Conservation (phyloP, 2,888 invertebrate genomes). For the Psylliodes chrysocephalus region DNA sequence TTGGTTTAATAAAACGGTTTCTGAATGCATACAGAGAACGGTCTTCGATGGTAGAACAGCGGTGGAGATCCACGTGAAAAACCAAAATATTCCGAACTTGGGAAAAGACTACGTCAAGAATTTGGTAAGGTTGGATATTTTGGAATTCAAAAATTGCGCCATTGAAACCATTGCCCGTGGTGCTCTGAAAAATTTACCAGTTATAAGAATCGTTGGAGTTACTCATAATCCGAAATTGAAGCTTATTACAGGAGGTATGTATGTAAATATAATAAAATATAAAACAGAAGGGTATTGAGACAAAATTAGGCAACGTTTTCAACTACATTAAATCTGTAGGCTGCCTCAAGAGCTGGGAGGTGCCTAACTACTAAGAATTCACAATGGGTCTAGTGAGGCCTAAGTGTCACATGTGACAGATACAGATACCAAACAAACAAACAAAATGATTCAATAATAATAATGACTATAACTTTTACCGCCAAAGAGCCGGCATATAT, state of each 20-base stretch:
- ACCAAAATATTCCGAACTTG: not conserved
- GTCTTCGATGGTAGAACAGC: not conserved
- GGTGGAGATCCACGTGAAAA: not conserved
- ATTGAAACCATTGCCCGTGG: not conserved
- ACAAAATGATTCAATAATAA: too few species aligned
- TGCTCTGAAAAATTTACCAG: not conserved
- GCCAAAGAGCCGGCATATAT: too few species aligned
- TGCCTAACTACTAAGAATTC: too few species aligned
- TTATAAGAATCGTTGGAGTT: not conserved
- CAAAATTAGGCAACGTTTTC: too few species aligned
- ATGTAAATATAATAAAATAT: too few species aligned
- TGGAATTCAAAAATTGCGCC: not conserved
- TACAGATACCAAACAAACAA: too few species aligned
- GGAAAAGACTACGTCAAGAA: not conserved
- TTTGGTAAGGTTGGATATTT: not conserved
- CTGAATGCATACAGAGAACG: not conserved
- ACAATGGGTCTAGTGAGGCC: too few species aligned
- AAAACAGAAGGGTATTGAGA: too few species aligned
- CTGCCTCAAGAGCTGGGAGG: too few species aligned
- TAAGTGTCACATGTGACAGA: too few species aligned
- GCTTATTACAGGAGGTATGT: not conserved
- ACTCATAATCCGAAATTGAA: not conserved
- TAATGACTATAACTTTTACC: too few species aligned
- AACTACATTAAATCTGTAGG: too few species aligned
- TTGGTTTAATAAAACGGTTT: not conserved